phyloP scores from a whole-genome alignment of 1,140 invertebrate genomes.

The Papilio polyxenes region DNA sequence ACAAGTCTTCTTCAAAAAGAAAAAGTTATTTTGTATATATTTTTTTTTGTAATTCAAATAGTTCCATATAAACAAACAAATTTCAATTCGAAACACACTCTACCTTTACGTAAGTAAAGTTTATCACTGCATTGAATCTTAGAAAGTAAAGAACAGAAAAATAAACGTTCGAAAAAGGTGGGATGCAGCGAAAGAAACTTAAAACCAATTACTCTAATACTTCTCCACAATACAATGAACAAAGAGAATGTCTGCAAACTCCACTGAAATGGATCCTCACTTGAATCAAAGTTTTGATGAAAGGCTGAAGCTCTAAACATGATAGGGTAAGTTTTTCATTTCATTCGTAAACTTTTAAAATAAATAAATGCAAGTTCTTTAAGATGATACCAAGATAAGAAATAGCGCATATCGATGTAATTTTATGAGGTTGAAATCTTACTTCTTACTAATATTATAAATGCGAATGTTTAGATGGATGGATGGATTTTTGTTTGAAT shows the following conservation, averaged over 20 bases:
- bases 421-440: too few relatives aligned
- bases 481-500: too few relatives aligned
- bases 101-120: not conserved
- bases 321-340: not conserved
- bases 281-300: conserved; percentile 20
- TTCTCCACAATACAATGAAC: conserved; percentile 19
- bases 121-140: not conserved
- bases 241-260: conserved; percentile 22
- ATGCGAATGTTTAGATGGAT: too few relatives aligned
- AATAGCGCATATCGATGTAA: too few relatives aligned
- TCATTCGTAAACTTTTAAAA: not conserved
- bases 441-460: too few relatives aligned
- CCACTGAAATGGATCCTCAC: conserved; percentile 3
- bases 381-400: too few relatives aligned
- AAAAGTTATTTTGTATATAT: not conserved
- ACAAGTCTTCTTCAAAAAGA: too few relatives aligned
- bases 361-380: not conserved
- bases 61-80: not conserved
- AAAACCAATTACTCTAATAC: conserved; percentile 25
- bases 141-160: not conserved
- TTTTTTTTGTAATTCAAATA: not conserved
- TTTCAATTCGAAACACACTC: not conserved
- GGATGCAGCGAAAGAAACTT: conserved; percentile 10
- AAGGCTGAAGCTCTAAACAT: not conserved
- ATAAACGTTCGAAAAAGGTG: not conserved